Evolutionary conservation across 2,888 invertebrate species (phyloP), one percentile per base, ranked within the genome.

Genomic region (Hirudinaria manillensis): DNA sequence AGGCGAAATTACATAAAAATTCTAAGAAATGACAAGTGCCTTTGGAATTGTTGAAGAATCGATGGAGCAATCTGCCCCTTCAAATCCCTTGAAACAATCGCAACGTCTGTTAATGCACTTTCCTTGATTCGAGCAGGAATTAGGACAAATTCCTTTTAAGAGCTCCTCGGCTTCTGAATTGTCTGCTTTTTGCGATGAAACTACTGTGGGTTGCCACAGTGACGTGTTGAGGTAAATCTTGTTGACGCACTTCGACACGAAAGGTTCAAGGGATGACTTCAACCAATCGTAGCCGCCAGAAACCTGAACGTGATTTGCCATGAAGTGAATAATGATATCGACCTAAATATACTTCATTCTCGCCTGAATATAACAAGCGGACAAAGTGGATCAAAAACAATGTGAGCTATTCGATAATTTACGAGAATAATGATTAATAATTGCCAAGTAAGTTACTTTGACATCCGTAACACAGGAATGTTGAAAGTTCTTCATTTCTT

Each of bases 111-210:
- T 29, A 16, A 27, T 13, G 45, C 78, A 78, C 16, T 45, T 53
- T 6, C 78, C 78, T n/a, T 71, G 45, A 36, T 75, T 51, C 3
- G 70, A 76, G 70, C 78, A 78, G 65, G 68, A 77, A 10, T 71
- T 55, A 4, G 78, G 77, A 71, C 78, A 78, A 34, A 78, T 72
- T 13, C 27, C 34, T 61, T 67, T 24, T n/a, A 78, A 53, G 4
- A 77, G 29, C 4, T 61, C 21, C 36, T 75, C 65, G 16, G 56
- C 77, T 36, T 32, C n/a, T 24, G 74, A 56, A 0, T 61, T 61
- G 27, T 24, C 29, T 16, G 61, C 10, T 24, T 61, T 61, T 29
- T 24, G 24, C 19, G 61, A 21, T 10, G 61, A 27, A 27, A 10
- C 10, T n/a, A 29, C 10, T 6, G 68, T 34, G 13, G 36, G n/a